Evolutionary conservation across 2,888 invertebrate species (phyloP).

Genomic region (Leptothorax acervorum): DNA sequence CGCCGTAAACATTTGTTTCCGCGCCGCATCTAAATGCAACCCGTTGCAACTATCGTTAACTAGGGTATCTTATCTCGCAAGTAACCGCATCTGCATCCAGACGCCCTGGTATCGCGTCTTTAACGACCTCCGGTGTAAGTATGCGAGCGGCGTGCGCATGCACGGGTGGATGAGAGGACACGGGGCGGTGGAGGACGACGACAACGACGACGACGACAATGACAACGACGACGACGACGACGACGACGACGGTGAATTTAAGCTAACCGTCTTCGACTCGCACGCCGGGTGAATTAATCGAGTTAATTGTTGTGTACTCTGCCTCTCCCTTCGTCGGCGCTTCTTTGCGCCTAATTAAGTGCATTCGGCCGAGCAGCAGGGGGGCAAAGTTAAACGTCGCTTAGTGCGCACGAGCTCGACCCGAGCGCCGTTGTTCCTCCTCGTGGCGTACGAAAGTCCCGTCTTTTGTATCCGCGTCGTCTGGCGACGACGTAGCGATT

Average conservation of each 20-base stretch:
- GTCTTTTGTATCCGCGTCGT: slow-evolving; percentile 49
- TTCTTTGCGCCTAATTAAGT: slow-evolving; percentile 75
- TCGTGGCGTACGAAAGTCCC: slow-evolving; percentile 37
- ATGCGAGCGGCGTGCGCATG: slow-evolving; percentile 48
- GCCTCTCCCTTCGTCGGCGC: slow-evolving; percentile 59
- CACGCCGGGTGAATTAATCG: slow-evolving; percentile 74
- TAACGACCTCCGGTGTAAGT: slow-evolving; percentile 43
- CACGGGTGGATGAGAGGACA: slow-evolving; percentile 19
- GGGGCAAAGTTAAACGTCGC: slow-evolving; percentile 68
- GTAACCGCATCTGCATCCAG: slow-evolving; percentile 54
- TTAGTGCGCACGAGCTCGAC: slow-evolving; percentile 52
- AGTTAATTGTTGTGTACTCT: slow-evolving; percentile 75
- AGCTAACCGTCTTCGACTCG: slow-evolving; percentile 68
- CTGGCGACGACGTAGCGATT: slow-evolving; percentile 54
- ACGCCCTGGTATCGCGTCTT: slow-evolving; percentile 46
- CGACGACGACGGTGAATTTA: slow-evolving; percentile 63
- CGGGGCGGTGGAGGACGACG: not conserved
- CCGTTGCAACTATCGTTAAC: slow-evolving; percentile 44
- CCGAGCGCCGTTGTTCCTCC: slow-evolving; percentile 23
- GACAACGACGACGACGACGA: slow-evolving; percentile 20
- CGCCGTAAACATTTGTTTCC: slow-evolving; percentile 17
- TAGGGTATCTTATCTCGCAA: slow-evolving; percentile 49
- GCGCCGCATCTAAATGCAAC: slow-evolving; percentile 33
- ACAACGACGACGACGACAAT: not conserved
- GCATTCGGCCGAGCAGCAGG: slow-evolving; percentile 62